These are phyloP conservation scores for Phlogophora meticulosa DNA, from an alignment of 2,888 invertebrate species.

Conservation along the genomic window DNA sequence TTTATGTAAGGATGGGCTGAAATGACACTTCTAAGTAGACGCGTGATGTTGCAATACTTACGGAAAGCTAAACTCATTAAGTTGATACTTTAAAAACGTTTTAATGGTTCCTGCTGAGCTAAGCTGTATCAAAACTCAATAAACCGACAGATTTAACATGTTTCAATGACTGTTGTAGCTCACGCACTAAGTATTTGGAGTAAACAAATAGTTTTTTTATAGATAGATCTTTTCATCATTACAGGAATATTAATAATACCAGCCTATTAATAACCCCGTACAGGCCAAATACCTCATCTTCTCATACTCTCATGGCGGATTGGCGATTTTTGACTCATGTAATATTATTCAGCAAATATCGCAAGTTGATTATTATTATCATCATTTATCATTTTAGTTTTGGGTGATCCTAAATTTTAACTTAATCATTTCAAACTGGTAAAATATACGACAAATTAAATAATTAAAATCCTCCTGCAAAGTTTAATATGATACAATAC, in stretches of 20 bases:
- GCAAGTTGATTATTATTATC: too few relatives aligned
- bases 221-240: not conserved
- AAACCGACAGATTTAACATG: not conserved
- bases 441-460: not conserved
- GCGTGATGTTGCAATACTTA: conserved; percentile 76
- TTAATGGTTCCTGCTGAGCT: conserved; percentile 32
- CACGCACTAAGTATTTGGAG: not conserved
- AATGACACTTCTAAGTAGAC: conserved; percentile 69
- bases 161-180: conserved; percentile 5
- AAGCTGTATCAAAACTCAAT: conserved; percentile 4
- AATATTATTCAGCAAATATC: too few relatives aligned
- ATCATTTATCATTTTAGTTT: too few relatives aligned
- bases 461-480: not conserved
- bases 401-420: not conserved
- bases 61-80: conserved; percentile 57
- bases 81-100: conserved; percentile 39
- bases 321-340: too few relatives aligned
- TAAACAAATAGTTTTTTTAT: not conserved
- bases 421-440: too few relatives aligned
- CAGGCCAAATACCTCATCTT: too few relatives aligned
- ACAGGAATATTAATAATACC: too few relatives aligned
- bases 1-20: conserved; percentile 70
- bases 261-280: too few relatives aligned
- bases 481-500: conserved; percentile 6
- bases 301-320: too few relatives aligned